phyloP scores from a whole-genome alignment of 2,113 vertebrate genomes.

The Amblyornis subalaris region DNA sequence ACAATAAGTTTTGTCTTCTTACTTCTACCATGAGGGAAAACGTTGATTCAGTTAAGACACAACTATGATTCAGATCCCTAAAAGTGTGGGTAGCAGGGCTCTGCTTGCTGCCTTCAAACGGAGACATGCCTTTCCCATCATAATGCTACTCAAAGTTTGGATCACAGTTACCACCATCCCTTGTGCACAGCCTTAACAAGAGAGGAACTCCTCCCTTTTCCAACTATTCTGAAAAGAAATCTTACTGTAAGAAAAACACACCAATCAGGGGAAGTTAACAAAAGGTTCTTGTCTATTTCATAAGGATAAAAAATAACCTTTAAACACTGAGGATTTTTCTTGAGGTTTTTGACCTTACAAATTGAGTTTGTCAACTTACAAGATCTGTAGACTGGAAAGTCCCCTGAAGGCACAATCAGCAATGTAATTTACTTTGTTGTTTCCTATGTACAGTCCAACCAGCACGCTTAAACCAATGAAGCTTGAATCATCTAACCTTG shows the following conservation, averaged over 20 bases:
- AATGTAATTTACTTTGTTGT: conserved; percentile 93
- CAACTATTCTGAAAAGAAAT: neutral
- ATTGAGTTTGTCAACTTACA: conserved; percentile 79
- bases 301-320: neutral
- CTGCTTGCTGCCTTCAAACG: neutral
- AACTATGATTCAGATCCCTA: neutral
- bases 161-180: neutral
- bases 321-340: conserved; percentile 1
- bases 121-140: neutral
- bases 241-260: neutral
- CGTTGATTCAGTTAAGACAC: neutral
- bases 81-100: neutral
- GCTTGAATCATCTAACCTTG: conserved; percentile 90
- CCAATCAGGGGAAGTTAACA: conserved; percentile 33
- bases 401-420: conserved; percentile 93
- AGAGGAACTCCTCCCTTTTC: neutral
- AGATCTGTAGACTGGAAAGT: conserved; percentile 84
- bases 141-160: neutral
- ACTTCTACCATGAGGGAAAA: neutral
- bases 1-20: neutral
- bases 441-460: conserved; percentile 83
- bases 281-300: neutral
- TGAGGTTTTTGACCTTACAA: conserved; percentile 31
- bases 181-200: neutral
- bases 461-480: conserved; percentile 87